phyloP scores from a whole-genome alignment of 2,797 vertebrate genomes.

The Euphonia xanthogaster region DNA sequence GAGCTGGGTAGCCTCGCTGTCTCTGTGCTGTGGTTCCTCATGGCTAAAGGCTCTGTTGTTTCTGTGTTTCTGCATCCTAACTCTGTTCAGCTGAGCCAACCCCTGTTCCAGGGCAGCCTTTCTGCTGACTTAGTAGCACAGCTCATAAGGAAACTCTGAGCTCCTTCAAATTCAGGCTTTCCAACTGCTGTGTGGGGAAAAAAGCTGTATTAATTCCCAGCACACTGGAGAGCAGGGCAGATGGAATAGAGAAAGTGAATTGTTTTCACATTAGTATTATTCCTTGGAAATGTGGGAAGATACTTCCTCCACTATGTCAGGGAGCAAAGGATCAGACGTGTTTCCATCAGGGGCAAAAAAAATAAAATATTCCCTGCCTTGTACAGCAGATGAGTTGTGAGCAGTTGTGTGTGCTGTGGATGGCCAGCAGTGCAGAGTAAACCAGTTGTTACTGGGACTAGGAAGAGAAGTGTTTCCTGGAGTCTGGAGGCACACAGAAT shows the following conservation, averaged over 20 bases:
- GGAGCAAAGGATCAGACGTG: not conserved
- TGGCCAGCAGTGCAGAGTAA: not conserved
- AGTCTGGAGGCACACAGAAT: not conserved
- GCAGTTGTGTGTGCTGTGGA: not conserved
- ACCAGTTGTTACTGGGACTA: not conserved
- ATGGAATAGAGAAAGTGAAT: constrained; percentile 10
- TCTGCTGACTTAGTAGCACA: not conserved
- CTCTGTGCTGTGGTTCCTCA: not conserved
- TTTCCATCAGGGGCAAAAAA: not conserved
- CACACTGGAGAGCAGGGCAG: not conserved
- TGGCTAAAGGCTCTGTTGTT: not conserved
- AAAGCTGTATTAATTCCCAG: constrained; percentile 42
- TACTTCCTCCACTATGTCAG: not conserved
- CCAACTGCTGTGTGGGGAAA: constrained; percentile 12
- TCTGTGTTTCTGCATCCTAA: not conserved
- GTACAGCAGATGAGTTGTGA: not conserved
- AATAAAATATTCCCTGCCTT: not conserved
- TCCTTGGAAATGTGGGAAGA: not conserved
- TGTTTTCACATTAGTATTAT: not conserved
- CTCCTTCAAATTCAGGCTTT: constrained; percentile 40
- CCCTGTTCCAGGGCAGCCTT: not conserved
- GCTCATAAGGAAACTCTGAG: constrained; percentile 54
- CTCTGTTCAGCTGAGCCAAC: not conserved
- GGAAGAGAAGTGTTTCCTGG: not conserved
- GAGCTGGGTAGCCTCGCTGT: accelerated